These are phyloP conservation scores for Drosophila dunni DNA, from an alignment of 1,140 invertebrate species.

Conservation along the genomic window DNA sequence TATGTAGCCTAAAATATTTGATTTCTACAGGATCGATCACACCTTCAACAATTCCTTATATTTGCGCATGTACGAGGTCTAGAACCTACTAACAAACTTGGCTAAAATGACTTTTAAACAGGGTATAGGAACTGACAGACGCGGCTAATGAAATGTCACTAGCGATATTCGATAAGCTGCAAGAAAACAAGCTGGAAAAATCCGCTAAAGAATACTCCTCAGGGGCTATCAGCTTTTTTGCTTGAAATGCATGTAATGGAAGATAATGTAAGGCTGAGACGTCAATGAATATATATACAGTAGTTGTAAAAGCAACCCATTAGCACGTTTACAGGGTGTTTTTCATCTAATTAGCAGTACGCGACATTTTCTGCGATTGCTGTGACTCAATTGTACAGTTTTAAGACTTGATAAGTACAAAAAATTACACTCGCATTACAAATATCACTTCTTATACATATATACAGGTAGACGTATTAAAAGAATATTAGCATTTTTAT, in stretches of 20 bases:
- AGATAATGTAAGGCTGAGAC: not conserved
- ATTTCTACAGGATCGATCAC: too few relatives aligned
- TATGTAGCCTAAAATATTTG: too few relatives aligned
- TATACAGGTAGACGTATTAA: constrained; percentile 10
- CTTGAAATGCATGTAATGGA: not conserved
- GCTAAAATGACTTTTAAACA: not conserved
- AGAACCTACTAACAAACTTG: not conserved
- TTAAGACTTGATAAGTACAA: not conserved
- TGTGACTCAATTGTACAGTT: not conserved
- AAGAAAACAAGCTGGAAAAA: not conserved
- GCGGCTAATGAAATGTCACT: constrained; percentile 3
- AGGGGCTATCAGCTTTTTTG: too few relatives aligned
- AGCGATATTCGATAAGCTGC: not conserved
- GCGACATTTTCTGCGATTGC: not conserved
- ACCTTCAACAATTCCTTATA: too few relatives aligned
- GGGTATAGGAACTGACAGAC: constrained; percentile 4
- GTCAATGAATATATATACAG: not conserved
- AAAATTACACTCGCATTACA: not conserved
- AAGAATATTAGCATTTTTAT: constrained; percentile 23
- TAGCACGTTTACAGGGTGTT: not conserved
- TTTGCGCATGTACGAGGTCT: too few relatives aligned
- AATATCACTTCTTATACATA: not conserved
- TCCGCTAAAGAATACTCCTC: too few relatives aligned
- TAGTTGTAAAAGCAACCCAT: constrained; percentile 1
- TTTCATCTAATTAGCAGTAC: constrained; percentile 1